Conservation (phyloP, 2,797 vertebrate species). For the Tokudaia tokunoshimensis region DNA sequence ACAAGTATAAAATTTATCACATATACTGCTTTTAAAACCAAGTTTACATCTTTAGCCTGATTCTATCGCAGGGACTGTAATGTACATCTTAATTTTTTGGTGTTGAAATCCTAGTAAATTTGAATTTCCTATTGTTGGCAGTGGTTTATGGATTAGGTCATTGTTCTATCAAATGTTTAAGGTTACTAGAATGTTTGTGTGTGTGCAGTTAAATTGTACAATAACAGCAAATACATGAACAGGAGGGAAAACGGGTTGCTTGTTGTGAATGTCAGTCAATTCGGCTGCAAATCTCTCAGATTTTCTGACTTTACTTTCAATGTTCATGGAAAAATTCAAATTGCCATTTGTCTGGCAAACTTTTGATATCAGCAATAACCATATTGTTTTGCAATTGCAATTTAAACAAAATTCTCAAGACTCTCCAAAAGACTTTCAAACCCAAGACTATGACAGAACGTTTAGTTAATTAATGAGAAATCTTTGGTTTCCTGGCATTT, state of each 20-base stretch:
- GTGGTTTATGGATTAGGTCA: not conserved
- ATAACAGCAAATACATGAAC: not conserved
- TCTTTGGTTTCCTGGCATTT: conserved; percentile 26
- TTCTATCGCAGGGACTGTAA: not conserved
- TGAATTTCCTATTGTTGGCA: conserved; percentile 1
- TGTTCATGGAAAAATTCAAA: conserved; percentile 10
- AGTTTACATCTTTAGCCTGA: not conserved
- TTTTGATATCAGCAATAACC: not conserved
- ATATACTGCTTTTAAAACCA: not conserved
- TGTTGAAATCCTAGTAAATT: not conserved
- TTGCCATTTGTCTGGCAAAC: conserved; percentile 17
- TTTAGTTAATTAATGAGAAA: conserved; percentile 44
- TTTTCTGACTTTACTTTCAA: not conserved
- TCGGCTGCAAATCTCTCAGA: not conserved
- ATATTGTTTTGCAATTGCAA: not conserved
- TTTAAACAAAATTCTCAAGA: conserved; percentile 12
- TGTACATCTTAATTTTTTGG: not conserved
- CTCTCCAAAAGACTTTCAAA: conserved; percentile 4
- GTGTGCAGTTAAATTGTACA: not conserved
- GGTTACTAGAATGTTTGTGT: not conserved
- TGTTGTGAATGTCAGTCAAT: not conserved
- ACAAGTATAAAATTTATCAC: not conserved
- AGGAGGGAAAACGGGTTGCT: not conserved
- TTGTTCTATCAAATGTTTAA: conserved; percentile 44
- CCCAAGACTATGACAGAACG: not conserved